Percentiles rank a stretch among this genome's conserved stretches.
Evolutionary conservation across 2,797 vertebrate species (phyloP).

Genomic region (Salmo trutta): DNA sequence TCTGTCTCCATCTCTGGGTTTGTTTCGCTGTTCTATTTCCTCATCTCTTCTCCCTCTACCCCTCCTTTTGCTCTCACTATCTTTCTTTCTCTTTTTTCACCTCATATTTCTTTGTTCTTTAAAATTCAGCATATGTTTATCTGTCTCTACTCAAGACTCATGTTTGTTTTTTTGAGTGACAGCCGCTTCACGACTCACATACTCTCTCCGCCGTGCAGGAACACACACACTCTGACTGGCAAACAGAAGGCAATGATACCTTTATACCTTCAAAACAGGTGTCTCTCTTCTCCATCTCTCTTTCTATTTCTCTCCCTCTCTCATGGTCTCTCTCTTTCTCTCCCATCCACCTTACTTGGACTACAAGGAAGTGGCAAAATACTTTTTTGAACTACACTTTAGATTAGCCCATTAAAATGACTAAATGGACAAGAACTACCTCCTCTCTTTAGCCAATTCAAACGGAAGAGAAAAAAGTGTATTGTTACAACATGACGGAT

Average conservation of each 20-base stretch:
- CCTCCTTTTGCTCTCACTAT: no score
- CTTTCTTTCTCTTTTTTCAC: no score
- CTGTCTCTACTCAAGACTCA: constrained; percentile 8
- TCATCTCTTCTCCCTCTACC: neutral
- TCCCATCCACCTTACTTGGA: neutral
- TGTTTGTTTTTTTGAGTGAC: constrained; percentile 32
- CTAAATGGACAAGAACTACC: constrained; percentile 27
- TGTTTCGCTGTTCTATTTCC: no score
- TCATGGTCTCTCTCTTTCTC: no score
- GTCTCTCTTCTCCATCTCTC: neutral
- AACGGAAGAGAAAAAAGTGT: constrained; percentile 5
- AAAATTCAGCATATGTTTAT: constrained; percentile 19
- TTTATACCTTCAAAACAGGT: neutral
- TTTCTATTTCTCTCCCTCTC: no score
- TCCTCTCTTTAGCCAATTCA: constrained; percentile 20
- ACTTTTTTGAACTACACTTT: neutral
- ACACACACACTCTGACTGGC: constrained; percentile 21
- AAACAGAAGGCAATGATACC: neutral
- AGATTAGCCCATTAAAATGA: neutral
- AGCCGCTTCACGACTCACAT: neutral
- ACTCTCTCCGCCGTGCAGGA: constrained; percentile 11
- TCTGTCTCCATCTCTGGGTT: neutral
- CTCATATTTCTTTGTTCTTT: neutral
- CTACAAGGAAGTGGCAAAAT: neutral
- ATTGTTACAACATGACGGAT: constrained; percentile 30